Conservation (phyloP, 2,797 vertebrate genomes). For the Clarias platycephalus region DNA sequence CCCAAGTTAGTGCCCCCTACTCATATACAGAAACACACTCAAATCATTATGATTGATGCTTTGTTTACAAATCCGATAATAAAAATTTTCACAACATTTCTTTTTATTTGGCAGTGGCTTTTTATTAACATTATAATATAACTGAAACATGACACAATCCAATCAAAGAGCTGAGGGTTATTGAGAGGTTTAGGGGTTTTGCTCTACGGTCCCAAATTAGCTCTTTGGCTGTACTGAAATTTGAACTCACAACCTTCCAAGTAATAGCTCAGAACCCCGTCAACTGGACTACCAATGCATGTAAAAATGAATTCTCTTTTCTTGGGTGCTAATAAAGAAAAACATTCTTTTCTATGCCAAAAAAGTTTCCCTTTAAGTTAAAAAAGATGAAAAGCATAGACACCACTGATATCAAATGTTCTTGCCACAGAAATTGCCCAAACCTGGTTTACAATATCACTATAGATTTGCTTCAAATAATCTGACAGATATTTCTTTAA, state of each 20-base stretch:
- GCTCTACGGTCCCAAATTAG: not conserved
- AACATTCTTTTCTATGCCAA: not conserved
- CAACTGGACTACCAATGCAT: not conserved
- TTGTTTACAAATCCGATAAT: conserved; percentile 23
- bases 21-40: conserved; percentile 1
- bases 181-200: not conserved
- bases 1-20: conserved; percentile 1
- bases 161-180: not conserved
- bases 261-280: not conserved
- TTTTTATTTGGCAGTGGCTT: conserved; percentile 7
- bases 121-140: not conserved
- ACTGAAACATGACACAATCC: not conserved
- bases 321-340: not conserved
- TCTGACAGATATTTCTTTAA: not conserved
- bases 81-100: not conserved
- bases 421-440: not conserved
- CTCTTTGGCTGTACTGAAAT: not conserved
- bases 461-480: not conserved
- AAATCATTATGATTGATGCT: not conserved
- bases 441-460: not conserved
- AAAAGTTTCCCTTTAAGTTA: not conserved
- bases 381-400: not conserved
- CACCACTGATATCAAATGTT: not conserved
- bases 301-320: not conserved
- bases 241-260: not conserved